A percentile compares a stretch with the other conserved stretches of the same genome.
Conservation (phyloP, 2,113 vertebrate genomes). For the Catharus bicknelli region DNA sequence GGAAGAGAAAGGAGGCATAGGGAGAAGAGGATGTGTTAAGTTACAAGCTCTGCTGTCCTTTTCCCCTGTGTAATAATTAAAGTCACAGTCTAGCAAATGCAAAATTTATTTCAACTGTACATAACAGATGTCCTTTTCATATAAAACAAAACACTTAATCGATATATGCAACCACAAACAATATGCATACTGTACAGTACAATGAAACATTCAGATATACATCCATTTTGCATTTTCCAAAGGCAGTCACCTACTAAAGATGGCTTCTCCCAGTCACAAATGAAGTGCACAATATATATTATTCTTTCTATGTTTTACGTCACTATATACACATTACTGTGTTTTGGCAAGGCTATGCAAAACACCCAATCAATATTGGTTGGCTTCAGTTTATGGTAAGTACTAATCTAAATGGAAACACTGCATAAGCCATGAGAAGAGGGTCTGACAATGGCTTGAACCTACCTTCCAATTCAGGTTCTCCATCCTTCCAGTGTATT, state of each 20-base stretch:
- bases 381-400: constrained; percentile 49
- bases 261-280: constrained; percentile 86
- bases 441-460: constrained; percentile 42
- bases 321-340: constrained; percentile 74
- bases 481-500: constrained; percentile 45
- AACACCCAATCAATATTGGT: constrained; percentile 67
- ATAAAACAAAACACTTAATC: constrained; percentile 86
- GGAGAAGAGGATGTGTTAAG: background rate
- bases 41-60: constrained; percentile 33
- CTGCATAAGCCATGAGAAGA: constrained; percentile 46
- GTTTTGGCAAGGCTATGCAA: constrained; percentile 74
- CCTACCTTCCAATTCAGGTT: constrained; percentile 68
- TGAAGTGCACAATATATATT: constrained; percentile 86
- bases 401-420: constrained; percentile 53
- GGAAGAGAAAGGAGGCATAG: constrained; percentile 4
- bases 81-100: constrained; percentile 89
- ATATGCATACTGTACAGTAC: constrained; percentile 85
- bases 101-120: constrained; percentile 99
- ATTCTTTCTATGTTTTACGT: constrained; percentile 42
- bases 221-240: constrained; percentile 74
- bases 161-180: constrained; percentile 84
- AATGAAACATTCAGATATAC: constrained; percentile 87
- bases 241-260: constrained; percentile 79
- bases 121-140: constrained; percentile 84
- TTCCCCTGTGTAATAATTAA: constrained; percentile 71